A percentile compares a stretch with the other conserved stretches of the same genome.
phyloP scores from a whole-genome alignment of 1,140 invertebrate species.

The Melanaphis sacchari region DNA sequence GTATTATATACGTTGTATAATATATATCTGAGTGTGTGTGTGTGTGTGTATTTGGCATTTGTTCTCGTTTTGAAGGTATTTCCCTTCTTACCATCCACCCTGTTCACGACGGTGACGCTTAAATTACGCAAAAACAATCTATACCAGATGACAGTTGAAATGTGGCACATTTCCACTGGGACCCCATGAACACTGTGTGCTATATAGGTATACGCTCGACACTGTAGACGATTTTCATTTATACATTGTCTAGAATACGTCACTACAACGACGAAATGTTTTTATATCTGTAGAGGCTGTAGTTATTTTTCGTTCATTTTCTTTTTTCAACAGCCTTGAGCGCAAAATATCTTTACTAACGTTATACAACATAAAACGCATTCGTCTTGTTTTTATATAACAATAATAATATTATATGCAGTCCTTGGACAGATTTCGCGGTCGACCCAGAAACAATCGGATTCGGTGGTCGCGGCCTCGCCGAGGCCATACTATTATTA shows the following conservation, averaged over 20 bases:
- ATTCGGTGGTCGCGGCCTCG: neutral
- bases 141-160: constrained; percentile 22
- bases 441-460: neutral
- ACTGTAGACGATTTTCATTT: neutral
- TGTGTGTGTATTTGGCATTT: neutral
- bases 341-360: neutral
- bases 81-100: neutral
- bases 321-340: neutral
- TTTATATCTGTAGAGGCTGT: neutral
- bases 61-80: neutral
- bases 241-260: neutral
- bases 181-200: neutral
- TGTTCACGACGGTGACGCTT: neutral
- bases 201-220: neutral
- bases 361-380: neutral
- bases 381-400: neutral
- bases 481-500: neutral
- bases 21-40: neutral
- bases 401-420: neutral
- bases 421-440: constrained; percentile 26
- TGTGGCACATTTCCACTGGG: constrained; percentile 22
- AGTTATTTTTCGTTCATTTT: neutral
- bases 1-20: too few relatives aligned
- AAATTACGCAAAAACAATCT: constrained; percentile 32
- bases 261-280: neutral